phyloP scores from a whole-genome alignment of 1,140 invertebrate genomes.

The Aphelenchoides avenae region DNA sequence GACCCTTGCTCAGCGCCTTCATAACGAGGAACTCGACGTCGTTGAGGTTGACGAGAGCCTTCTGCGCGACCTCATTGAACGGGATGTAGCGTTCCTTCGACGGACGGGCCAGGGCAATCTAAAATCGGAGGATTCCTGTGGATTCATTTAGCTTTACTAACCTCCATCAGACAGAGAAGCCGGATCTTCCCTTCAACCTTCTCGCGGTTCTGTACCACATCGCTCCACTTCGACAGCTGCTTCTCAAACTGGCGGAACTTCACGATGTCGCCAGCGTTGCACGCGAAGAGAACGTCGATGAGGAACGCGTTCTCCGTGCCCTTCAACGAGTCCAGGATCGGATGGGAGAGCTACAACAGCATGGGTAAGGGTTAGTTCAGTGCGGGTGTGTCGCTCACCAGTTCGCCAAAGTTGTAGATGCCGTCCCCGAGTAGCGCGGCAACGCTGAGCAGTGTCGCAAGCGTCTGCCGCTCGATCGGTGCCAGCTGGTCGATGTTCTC shows the following conservation, averaged over 20 bases:
- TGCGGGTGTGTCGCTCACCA: slow-evolving; percentile 65
- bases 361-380: slow-evolving; percentile 5
- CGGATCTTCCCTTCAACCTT: slow-evolving; percentile 82
- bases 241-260: slow-evolving; percentile 77
- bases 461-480: slow-evolving; percentile 62
- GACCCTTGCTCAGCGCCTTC: slow-evolving; percentile 90
- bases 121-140: slow-evolving; percentile 16
- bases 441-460: slow-evolving; percentile 83
- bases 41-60: slow-evolving; percentile 73
- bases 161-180: slow-evolving; percentile 91
- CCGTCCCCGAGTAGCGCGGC: slow-evolving; percentile 89
- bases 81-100: slow-evolving; percentile 73
- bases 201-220: slow-evolving; percentile 77
- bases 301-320: slow-evolving; percentile 81
- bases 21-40: slow-evolving; percentile 88
- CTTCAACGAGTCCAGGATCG: slow-evolving; percentile 79
- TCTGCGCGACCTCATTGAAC: slow-evolving; percentile 82
- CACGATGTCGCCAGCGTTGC: slow-evolving; percentile 82
- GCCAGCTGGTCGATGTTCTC: slow-evolving; percentile 69
- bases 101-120: slow-evolving; percentile 71
- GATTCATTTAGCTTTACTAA: slow-evolving; percentile 53
- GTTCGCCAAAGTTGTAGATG: slow-evolving; percentile 94
- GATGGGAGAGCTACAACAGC: slow-evolving; percentile 75
- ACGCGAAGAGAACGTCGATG: slow-evolving; percentile 80
- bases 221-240: slow-evolving; percentile 76